Percentiles rank a stretch among this genome's conserved stretches.
Evolutionary conservation across 2,113 vertebrate genomes (phyloP).

Genomic region (Sula dactylatra): DNA sequence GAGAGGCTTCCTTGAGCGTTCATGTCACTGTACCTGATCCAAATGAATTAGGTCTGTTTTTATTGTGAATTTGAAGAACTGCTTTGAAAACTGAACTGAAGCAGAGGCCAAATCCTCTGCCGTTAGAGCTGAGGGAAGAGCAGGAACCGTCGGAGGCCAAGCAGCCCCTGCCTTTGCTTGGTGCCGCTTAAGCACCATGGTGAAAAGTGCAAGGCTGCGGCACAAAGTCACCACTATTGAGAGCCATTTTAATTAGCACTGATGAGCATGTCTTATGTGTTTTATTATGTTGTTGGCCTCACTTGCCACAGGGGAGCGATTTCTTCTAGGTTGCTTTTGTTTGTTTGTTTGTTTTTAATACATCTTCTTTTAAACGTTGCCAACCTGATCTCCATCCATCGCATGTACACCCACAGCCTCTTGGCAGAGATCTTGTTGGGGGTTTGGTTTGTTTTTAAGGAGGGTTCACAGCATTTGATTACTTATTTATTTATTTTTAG

Average conservation of each 20-base stretch:
- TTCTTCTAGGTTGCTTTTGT: not conserved
- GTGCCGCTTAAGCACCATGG: not conserved
- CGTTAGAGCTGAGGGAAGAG: not conserved
- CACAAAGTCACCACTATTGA: not conserved
- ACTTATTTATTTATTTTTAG: not conserved
- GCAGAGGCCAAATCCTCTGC: not conserved
- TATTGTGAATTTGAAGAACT: not conserved
- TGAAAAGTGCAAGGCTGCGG: not conserved
- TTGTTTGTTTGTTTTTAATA: not conserved
- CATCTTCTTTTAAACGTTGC: not conserved
- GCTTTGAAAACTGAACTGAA: not conserved
- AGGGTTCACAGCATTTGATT: not conserved
- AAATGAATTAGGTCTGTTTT: accelerated
- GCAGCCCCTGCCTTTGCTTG: not conserved
- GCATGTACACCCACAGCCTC: not conserved
- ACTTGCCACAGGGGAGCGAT: not conserved
- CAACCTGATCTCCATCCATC: not conserved
- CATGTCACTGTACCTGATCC: not conserved
- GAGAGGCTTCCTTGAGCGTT: not conserved
- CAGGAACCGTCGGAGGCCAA: not conserved
- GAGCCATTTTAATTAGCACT: not conserved
- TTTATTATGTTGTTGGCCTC: not conserved
- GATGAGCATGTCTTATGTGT: not conserved
- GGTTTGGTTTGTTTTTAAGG: not conserved
- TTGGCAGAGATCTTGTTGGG: not conserved